Evolutionary conservation across 2,113 vertebrate species (phyloP), one percentile per base, ranked within the genome.

Genomic region (Meles meles): DNA sequence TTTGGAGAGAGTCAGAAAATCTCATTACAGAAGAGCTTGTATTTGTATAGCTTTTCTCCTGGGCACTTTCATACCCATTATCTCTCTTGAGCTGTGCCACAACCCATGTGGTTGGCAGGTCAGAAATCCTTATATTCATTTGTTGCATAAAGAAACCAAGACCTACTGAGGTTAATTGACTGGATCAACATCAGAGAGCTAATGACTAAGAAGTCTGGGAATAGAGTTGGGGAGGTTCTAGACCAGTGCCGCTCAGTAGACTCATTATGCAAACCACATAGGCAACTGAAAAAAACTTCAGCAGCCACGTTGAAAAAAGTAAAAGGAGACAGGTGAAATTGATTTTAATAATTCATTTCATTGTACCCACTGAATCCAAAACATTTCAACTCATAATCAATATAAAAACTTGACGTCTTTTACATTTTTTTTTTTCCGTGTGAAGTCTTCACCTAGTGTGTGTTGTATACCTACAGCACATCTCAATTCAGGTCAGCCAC

Each of bases 51-150:
- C 55, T 57, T 57, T 63, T 34, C 13, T 31, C 5, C 14, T 1
- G 7, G 76, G 13, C 18, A 59, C 61, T 80, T 94, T 55, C 49
- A 29, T 42, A 27, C 37, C 79, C 57, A 7, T 87, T 88, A n/a
- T 69, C 81, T 96, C 57, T 63, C 84, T 89, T 74, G 88, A 96
- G 95, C 67, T 69, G 2, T 1, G 12, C 44, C 59, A 27, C 52
- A 89, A 42, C 42, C n/a, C 74, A 4, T 76, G 67, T 77, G 29
- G 80, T 23, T 27, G 88, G 74, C 52, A 44, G 90, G 69, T 93
- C 84, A 93, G 96, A 94, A 85, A 83, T 74, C 29, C 63, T 95
- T 72, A 72, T n/a, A 25, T 92, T 95, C 80, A 47, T 97, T 96
- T 95, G 37, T 94, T 79, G 27, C 47, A 55, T 80, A 65, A 90